These are phyloP conservation scores for Leptosomus discolor DNA, from an alignment of 2,113 vertebrate genomes.

Conservation along the genomic window DNA sequence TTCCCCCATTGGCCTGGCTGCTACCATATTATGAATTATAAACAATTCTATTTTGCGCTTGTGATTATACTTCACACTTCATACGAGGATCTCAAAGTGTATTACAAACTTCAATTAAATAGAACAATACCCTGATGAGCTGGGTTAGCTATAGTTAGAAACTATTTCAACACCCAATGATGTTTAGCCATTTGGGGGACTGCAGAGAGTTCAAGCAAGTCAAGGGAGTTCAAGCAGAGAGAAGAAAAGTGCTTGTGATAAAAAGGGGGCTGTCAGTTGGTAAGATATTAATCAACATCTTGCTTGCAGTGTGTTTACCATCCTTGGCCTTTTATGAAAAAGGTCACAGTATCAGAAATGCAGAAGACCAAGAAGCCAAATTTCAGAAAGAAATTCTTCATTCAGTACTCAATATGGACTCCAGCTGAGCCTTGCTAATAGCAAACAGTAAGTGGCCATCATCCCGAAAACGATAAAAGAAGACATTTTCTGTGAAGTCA, in stretches of 20 bases:
- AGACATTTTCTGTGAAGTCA: neutral
- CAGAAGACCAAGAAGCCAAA: neutral
- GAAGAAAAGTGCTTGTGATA: neutral
- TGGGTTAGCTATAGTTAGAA: neutral
- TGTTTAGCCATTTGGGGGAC: neutral
- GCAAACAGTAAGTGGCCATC: neutral
- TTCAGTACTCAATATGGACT: neutral
- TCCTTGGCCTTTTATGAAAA: neutral
- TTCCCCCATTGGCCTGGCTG: conserved; percentile 54
- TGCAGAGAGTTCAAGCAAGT: neutral
- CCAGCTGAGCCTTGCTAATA: conserved; percentile 13
- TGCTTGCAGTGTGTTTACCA: neutral
- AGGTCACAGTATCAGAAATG: neutral
- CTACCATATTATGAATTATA: conserved; percentile 59
- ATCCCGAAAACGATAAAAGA: neutral
- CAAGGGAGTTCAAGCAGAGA: neutral
- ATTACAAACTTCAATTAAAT: conserved; percentile 51
- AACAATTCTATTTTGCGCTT: conserved; percentile 42
- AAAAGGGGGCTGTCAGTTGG: neutral
- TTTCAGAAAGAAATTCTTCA: neutral
- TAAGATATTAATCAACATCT: neutral
- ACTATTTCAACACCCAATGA: neutral
- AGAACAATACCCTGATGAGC: conserved; percentile 17
- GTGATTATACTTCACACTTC: conserved; percentile 13
- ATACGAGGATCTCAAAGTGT: neutral